These are phyloP conservation scores for Lithophane semibrunnea DNA, from an alignment of 2,888 invertebrate genomes.

Conservation along the genomic window DNA sequence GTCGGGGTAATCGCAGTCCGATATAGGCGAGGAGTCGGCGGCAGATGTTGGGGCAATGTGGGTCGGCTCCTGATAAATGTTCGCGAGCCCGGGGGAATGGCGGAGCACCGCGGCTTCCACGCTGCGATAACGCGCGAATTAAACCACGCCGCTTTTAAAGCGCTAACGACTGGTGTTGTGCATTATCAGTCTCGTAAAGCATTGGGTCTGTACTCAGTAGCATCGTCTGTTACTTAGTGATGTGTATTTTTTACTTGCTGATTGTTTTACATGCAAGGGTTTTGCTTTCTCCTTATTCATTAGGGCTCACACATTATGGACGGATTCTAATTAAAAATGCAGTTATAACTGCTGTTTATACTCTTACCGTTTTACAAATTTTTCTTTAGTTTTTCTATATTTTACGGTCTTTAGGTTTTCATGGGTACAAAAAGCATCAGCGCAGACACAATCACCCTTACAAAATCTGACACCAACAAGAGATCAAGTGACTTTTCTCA, in stretches of 20 bases:
- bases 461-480: slow-evolving; percentile 32
- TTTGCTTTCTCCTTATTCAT: neutral
- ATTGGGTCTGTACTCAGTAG: slow-evolving; percentile 28
- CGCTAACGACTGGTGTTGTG: slow-evolving; percentile 67
- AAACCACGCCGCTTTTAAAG: slow-evolving; percentile 72
- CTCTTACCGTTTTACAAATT: too few relatives aligned
- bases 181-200: slow-evolving; percentile 48
- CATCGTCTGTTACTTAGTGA: slow-evolving; percentile 15
- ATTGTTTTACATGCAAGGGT: neutral
- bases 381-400: neutral
- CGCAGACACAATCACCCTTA: neutral
- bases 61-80: slow-evolving; percentile 87
- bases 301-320: neutral
- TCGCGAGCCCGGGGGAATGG: slow-evolving; percentile 79
- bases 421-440: neutral
- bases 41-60: slow-evolving; percentile 85
- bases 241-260: neutral
- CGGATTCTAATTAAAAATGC: neutral
- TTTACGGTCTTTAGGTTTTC: too few relatives aligned
- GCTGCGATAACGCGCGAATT: slow-evolving; percentile 78
- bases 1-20: slow-evolving; percentile 69
- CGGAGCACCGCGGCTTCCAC: slow-evolving; percentile 75
- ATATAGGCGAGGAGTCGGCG: slow-evolving; percentile 65
- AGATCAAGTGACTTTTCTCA: slow-evolving; percentile 61
- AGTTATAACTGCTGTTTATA: neutral